phyloP scores from a whole-genome alignment of 2,888 invertebrate species.

The Chalcis sispes region DNA sequence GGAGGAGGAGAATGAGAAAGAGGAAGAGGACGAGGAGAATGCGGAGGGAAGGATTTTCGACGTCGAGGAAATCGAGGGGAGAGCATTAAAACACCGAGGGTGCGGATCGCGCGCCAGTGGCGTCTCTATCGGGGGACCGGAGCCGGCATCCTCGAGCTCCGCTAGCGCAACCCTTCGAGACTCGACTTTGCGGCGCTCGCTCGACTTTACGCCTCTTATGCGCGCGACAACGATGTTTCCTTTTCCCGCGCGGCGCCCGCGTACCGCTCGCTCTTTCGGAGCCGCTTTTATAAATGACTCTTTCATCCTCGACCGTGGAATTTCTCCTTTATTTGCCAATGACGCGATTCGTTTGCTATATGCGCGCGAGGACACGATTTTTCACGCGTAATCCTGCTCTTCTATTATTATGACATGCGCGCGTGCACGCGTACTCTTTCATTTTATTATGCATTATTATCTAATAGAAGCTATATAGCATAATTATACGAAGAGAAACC shows the following conservation, averaged over 20 bases:
- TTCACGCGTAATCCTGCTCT: too few species aligned
- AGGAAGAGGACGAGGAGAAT: conserved; percentile 22
- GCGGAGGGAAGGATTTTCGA: conserved; percentile 62
- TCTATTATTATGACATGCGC: too few species aligned
- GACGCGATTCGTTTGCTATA: conserved; percentile 15
- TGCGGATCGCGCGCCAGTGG: conserved; percentile 67
- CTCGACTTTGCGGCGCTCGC: not conserved
- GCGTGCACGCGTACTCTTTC: too few species aligned
- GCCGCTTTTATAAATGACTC: conserved; percentile 44
- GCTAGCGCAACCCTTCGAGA: too few species aligned
- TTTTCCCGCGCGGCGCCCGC: conserved; percentile 26
- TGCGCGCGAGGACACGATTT: not conserved
- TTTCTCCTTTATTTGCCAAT: conserved; percentile 41
- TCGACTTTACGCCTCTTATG: conserved; percentile 40
- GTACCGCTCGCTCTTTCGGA: conserved; percentile 16
- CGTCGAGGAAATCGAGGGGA: conserved; percentile 68
- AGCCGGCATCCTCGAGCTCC: not conserved
- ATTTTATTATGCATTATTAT: too few species aligned
- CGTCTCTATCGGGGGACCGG: conserved; percentile 60
- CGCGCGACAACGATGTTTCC: conserved; percentile 24
- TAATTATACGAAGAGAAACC: too few species aligned
- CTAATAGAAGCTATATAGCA: too few species aligned
- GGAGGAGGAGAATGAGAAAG: not conserved
- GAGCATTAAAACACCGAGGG: conserved; percentile 69
- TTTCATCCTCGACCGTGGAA: conserved; percentile 46